A percentile compares a stretch with the other conserved stretches of the same genome.
Evolutionary conservation across 2,888 invertebrate genomes (phyloP).

Genomic region (Salpingus planirostris): DNA sequence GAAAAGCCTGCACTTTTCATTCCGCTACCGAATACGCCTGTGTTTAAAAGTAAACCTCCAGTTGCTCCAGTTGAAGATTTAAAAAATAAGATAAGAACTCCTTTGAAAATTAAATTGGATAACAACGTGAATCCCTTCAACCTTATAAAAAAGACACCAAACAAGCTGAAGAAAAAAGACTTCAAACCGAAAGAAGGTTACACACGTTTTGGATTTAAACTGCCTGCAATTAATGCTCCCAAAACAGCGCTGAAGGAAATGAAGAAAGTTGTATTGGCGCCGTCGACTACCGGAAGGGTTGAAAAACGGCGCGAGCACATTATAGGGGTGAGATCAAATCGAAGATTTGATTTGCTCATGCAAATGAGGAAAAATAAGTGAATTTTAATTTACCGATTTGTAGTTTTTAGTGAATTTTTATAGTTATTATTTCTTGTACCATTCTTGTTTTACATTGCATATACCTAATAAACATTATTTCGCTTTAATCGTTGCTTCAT

Average conservation of each 20-base stretch:
- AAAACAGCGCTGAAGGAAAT: neutral
- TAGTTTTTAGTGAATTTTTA: too few relatives aligned
- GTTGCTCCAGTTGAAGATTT: too few relatives aligned
- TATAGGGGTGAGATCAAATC: constrained; percentile 61
- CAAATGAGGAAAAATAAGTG: constrained; percentile 38
- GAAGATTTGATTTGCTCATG: constrained; percentile 66
- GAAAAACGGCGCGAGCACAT: constrained; percentile 28
- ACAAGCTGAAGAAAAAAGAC: neutral
- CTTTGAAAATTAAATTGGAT: neutral
- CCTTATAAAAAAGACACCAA: neutral
- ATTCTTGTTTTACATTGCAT: constrained; percentile 3
- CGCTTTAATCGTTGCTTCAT: constrained; percentile 58
- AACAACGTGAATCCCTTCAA: neutral
- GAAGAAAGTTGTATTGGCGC: neutral
- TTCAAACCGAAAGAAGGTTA: neutral
- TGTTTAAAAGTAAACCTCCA: neutral
- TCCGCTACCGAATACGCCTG: constrained; percentile 2
- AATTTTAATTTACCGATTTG: too few relatives aligned
- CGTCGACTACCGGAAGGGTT: neutral
- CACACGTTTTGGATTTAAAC: neutral
- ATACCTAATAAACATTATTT: too few relatives aligned
- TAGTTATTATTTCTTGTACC: neutral
- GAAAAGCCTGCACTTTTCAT: constrained; percentile 2
- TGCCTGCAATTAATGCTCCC: neutral
- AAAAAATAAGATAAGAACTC: neutral